phyloP scores from a whole-genome alignment of 1,140 invertebrate species.

The Anastrepha obliqua region DNA sequence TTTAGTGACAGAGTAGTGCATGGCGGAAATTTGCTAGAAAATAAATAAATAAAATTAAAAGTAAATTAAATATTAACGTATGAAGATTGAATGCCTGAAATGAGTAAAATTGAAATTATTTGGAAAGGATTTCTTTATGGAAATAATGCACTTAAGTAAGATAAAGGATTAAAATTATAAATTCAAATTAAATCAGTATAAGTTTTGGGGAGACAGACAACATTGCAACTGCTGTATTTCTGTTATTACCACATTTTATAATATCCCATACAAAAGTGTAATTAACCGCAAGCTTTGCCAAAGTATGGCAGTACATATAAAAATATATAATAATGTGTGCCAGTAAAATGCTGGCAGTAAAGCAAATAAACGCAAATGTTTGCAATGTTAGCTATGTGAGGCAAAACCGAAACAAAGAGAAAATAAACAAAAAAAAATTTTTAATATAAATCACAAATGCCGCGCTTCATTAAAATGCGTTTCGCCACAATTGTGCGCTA shows the following conservation, averaged over 20 bases:
- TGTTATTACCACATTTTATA: constrained; percentile 15
- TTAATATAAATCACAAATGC: constrained; percentile 46
- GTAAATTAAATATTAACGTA: too few relatives aligned
- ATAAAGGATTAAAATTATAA: too few relatives aligned
- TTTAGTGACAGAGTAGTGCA: too few relatives aligned
- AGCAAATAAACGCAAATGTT: not conserved
- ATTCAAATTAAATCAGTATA: too few relatives aligned
- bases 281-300: constrained; percentile 6
- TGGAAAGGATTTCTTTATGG: too few relatives aligned
- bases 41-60: too few relatives aligned
- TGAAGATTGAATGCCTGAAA: too few relatives aligned
- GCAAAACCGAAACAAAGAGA: constrained; percentile 1
- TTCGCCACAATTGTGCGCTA: constrained; percentile 32
- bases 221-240: not conserved
- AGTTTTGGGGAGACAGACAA: too few relatives aligned
- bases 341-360: not conserved
- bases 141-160: too few relatives aligned
- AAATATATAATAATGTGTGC: not conserved
- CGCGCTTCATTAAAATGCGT: constrained; percentile 39
- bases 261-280: not conserved
- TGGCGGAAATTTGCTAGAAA: too few relatives aligned
- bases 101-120: too few relatives aligned
- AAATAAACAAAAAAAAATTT: not conserved
- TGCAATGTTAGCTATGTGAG: not conserved
- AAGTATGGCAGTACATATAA: not conserved